Percentiles rank a stretch among this genome's conserved stretches.
Conservation (phyloP, 2,113 vertebrate genomes). For the Zeus faber region DNA sequence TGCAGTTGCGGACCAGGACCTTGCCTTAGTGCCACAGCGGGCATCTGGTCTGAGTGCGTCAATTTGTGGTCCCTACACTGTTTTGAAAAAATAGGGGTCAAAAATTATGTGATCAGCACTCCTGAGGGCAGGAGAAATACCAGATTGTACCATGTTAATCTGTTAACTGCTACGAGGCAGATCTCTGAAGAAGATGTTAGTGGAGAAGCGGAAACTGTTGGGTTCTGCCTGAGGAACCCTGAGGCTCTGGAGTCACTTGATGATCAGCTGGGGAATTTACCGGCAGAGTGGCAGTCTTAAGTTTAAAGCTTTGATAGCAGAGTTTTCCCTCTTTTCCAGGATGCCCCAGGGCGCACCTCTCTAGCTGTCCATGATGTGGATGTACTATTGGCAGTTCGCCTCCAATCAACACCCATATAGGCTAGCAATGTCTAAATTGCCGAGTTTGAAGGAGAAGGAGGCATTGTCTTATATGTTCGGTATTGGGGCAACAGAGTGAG, state of each 20-base stretch:
- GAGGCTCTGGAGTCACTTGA: too few relatives aligned
- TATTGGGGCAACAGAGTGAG: not conserved
- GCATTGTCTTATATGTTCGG: not conserved
- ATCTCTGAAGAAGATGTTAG: not conserved
- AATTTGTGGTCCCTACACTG: not conserved
- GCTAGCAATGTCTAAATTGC: not conserved
- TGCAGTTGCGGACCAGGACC: not conserved
- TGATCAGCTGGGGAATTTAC: not conserved
- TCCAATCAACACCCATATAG: not conserved
- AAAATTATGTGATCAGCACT: not conserved
- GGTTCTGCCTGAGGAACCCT: not conserved
- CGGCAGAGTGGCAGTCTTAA: too few relatives aligned
- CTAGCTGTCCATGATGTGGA: too few relatives aligned
- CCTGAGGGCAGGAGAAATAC: not conserved
- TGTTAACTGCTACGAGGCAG: not conserved
- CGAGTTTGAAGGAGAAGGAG: not conserved
- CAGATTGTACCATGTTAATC: not conserved
- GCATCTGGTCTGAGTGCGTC: not conserved
- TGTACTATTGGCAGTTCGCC: not conserved
- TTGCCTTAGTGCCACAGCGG: not conserved
- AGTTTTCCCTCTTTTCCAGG: too few relatives aligned
- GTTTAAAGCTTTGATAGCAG: not conserved
- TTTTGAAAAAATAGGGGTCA: not conserved
- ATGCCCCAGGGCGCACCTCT: not conserved
- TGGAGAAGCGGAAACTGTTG: not conserved